A percentile compares a stretch with the other conserved stretches of the same genome.
phyloP scores from a whole-genome alignment of 2,888 invertebrate species.

The Tenthredo notha region DNA sequence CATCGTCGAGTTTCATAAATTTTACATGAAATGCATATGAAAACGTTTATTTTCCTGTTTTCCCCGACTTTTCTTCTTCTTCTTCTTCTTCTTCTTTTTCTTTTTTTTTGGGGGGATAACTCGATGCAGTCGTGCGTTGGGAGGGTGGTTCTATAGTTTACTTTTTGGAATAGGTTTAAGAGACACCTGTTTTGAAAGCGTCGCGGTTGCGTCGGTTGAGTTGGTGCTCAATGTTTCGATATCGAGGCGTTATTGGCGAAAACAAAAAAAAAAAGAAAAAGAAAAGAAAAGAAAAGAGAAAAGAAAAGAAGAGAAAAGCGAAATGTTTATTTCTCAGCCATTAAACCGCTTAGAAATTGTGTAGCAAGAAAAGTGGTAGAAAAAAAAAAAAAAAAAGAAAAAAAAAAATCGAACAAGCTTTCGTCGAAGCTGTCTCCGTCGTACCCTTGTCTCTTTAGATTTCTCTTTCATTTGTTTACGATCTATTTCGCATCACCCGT shows the following conservation, averaged over 20 bases:
- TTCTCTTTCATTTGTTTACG: constrained; percentile 47
- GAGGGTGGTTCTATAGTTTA: background rate
- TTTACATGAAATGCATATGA: background rate
- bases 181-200: constrained; percentile 32
- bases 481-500: constrained; percentile 20
- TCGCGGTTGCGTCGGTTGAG: background rate
- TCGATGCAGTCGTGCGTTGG: background rate
- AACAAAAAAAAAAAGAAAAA: background rate
- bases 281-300: too few relatives aligned
- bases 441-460: constrained; percentile 45
- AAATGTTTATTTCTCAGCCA: constrained; percentile 18
- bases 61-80: background rate
- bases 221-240: constrained; percentile 11
- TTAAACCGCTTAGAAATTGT: constrained; percentile 17
- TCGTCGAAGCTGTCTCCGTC: constrained; percentile 35
- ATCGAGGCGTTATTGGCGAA: background rate
- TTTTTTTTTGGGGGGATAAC: background rate
- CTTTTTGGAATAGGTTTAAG: constrained; percentile 3
- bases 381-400: background rate
- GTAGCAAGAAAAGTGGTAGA: constrained; percentile 9
- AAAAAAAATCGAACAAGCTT: constrained; percentile 10
- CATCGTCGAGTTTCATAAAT: background rate
- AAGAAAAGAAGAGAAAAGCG: too few relatives aligned
- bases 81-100: background rate
- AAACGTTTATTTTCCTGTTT: background rate